These are phyloP conservation scores for Squalus acanthias DNA, from an alignment of 2,797 vertebrate genomes.

Conservation along the genomic window DNA sequence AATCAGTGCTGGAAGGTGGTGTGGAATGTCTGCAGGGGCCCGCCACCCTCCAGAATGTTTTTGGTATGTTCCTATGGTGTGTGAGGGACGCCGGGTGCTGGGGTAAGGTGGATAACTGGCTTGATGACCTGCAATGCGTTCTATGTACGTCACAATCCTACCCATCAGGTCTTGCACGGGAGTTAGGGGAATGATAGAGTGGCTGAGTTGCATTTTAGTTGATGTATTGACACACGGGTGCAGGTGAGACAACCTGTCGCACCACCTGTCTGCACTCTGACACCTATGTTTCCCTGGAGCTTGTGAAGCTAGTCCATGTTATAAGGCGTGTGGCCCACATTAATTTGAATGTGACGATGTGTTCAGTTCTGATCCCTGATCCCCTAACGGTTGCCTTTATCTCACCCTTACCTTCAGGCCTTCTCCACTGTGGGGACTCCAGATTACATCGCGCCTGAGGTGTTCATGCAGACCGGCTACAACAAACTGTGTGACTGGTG, in stretches of 20 bases:
- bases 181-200: not conserved
- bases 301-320: not conserved
- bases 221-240: not conserved
- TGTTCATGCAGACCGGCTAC: constrained; percentile 84
- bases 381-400: not conserved
- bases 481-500: constrained; percentile 89
- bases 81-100: not conserved
- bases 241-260: not conserved
- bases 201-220: not conserved
- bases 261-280: not conserved
- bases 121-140: too few species aligned
- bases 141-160: too few species aligned
- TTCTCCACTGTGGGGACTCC: constrained; percentile 84
- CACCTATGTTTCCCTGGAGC: not conserved
- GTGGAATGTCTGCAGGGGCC: too few species aligned
- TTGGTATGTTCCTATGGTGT: not conserved
- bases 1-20: not conserved
- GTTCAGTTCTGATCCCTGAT: not conserved
- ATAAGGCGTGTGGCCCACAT: not conserved
- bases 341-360: not conserved
- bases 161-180: not conserved
- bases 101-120: not conserved
- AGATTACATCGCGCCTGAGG: constrained; percentile 83
- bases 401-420: constrained; percentile 58
- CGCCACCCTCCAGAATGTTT: not conserved